Evolutionary conservation across 2,888 invertebrate species (phyloP).

Genomic region (Sinotaia quadrata): DNA sequence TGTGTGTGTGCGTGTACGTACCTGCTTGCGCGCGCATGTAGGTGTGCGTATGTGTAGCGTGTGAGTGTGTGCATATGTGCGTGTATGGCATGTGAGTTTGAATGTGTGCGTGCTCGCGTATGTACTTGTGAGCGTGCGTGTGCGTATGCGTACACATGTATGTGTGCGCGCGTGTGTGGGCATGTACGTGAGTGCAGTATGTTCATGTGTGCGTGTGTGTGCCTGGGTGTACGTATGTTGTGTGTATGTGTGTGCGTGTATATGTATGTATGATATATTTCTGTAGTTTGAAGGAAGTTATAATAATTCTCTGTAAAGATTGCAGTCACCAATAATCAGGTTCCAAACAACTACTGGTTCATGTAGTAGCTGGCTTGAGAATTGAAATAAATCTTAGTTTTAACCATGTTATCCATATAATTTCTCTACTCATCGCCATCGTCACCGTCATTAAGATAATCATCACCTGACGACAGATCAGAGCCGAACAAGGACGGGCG

Average conservation of each 20-base stretch:
- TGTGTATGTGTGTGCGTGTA: slow-evolving; percentile 6
- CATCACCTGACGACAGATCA: no score
- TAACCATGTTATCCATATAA: no score
- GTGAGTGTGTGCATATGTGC: not conserved
- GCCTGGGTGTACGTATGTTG: not conserved
- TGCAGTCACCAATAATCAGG: no score
- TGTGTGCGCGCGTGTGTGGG: slow-evolving; percentile 7
- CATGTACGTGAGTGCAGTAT: no score
- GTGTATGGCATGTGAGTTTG: not conserved
- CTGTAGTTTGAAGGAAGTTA: not conserved
- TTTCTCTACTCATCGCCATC: no score
- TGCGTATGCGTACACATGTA: not conserved
- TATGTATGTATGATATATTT: not conserved
- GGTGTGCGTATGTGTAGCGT: not conserved
- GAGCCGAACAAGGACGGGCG: no score
- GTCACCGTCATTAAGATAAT: no score
- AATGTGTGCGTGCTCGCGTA: not conserved
- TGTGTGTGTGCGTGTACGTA: not conserved
- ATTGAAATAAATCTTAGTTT: no score
- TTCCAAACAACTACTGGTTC: no score
- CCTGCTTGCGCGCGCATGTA: no score
- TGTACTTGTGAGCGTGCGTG: slow-evolving; percentile 3
- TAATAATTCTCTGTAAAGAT: no score
- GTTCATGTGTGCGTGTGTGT: slow-evolving; percentile 3
- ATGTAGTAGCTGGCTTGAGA: no score